Evolutionary conservation across 2,113 vertebrate genomes (phyloP).

Genomic region (Rhipidura dahli): DNA sequence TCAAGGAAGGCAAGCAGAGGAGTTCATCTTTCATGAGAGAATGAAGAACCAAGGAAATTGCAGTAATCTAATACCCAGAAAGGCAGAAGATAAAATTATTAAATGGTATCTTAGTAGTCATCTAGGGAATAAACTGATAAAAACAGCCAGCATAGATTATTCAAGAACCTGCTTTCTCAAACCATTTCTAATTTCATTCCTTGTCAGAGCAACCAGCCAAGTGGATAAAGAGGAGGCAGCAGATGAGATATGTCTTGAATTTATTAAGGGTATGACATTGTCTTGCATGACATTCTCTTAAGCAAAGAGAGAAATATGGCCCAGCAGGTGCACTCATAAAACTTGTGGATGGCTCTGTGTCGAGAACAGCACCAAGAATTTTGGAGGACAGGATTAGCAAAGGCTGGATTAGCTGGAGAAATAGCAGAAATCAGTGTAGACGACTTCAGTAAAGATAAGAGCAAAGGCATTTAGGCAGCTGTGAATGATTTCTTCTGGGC

Average conservation of each 20-base stretch:
- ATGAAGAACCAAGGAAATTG: not conserved
- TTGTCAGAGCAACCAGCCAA: slow-evolving; percentile 11
- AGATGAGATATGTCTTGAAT: not conserved
- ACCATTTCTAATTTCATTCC: not conserved
- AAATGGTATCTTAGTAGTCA: not conserved
- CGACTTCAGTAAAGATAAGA: not conserved
- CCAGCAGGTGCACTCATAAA: not conserved
- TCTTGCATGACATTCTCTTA: not conserved
- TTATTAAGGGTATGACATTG: slow-evolving; percentile 7
- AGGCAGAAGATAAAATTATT: not conserved
- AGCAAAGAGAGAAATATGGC: not conserved
- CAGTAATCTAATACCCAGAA: not conserved
- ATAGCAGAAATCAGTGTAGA: not conserved
- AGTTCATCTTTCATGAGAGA: not conserved
- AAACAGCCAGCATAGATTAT: not conserved
- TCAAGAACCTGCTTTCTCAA: not conserved
- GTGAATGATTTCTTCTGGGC: not conserved
- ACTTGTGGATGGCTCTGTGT: not conserved
- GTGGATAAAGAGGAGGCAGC: slow-evolving; percentile 10
- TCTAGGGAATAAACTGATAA: not conserved
- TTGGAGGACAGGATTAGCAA: not conserved
- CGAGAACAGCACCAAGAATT: not conserved
- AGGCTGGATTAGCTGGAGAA: not conserved
- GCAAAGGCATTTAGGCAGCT: not conserved
- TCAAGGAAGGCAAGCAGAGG: not conserved